These are phyloP conservation scores for Heteromormyrus szaboi DNA, from an alignment of 2,797 vertebrate species.

Conservation along the genomic window DNA sequence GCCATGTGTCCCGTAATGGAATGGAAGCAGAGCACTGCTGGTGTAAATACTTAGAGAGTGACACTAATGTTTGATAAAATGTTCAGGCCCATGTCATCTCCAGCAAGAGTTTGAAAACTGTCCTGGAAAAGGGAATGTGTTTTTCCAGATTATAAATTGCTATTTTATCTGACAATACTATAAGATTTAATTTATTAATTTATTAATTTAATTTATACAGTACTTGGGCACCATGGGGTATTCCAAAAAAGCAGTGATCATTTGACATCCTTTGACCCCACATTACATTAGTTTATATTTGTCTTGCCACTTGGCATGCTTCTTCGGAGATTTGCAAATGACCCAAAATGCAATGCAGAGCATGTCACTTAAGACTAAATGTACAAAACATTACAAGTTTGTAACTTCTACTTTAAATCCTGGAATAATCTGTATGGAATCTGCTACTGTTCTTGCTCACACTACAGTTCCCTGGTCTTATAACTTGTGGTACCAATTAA, in stretches of 20 bases:
- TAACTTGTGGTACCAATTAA: constrained; percentile 26
- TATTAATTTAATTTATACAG: not conserved
- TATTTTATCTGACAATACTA: not conserved
- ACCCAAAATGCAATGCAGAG: constrained; percentile 39
- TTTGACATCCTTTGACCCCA: not conserved
- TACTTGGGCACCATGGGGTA: not conserved
- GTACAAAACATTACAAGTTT: constrained; percentile 41
- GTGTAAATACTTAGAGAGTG: not conserved
- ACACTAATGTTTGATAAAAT: not conserved
- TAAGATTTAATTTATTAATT: not conserved
- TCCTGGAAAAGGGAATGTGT: not conserved
- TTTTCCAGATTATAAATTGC: not conserved
- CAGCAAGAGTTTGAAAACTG: not conserved
- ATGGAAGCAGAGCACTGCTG: not conserved
- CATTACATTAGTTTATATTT: not conserved
- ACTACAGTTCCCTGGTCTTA: constrained; percentile 31
- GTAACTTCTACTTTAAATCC: constrained; percentile 33
- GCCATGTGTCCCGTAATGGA: not conserved
- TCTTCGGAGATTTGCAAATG: constrained; percentile 43
- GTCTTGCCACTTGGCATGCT: constrained; percentile 30
- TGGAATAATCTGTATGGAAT: constrained; percentile 25
- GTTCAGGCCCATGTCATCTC: not conserved
- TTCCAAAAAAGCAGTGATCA: not conserved
- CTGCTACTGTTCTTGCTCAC: constrained; percentile 35
- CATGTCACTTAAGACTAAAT: constrained; percentile 48